Conservation (phyloP, 2,113 vertebrate species). For the Chamaetylas fuelleborni region DNA sequence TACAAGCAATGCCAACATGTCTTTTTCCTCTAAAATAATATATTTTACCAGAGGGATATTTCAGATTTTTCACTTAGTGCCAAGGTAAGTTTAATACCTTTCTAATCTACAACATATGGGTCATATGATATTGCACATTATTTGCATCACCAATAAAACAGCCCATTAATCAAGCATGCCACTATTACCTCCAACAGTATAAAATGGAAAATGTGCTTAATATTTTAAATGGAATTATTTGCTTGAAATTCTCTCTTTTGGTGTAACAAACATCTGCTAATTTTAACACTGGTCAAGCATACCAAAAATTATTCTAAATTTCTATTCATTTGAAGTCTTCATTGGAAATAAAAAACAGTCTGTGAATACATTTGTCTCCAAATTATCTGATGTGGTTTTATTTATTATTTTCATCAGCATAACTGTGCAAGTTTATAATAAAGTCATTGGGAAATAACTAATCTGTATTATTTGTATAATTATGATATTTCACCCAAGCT, state of each 20-base stretch:
- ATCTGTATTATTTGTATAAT: neutral
- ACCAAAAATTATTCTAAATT: neutral
- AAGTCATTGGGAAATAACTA: constrained; percentile 4
- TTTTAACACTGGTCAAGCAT: constrained; percentile 26
- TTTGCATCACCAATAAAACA: constrained; percentile 76
- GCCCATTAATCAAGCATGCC: constrained; percentile 73
- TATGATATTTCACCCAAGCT: constrained; percentile 3
- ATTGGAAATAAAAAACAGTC: neutral
- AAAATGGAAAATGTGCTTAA: constrained; percentile 38
- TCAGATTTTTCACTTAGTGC: constrained; percentile 68
- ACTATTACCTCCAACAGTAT: constrained; percentile 37
- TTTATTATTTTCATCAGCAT: neutral
- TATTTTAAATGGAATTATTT: constrained; percentile 52
- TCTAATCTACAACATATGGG: constrained; percentile 72
- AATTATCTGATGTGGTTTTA: neutral
- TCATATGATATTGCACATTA: constrained; percentile 66
- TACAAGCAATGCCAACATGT: constrained; percentile 29
- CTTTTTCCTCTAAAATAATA: constrained; percentile 45
- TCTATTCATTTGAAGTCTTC: neutral
- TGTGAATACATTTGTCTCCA: neutral
- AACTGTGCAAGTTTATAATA: constrained; percentile 34
- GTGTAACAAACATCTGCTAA: constrained; percentile 29
- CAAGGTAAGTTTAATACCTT: constrained; percentile 70
- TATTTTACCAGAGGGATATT: constrained; percentile 63
- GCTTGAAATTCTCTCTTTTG: constrained; percentile 33